phyloP scores from a whole-genome alignment of 2,113 vertebrate genomes.

The Shinisaurus crocodilurus region DNA sequence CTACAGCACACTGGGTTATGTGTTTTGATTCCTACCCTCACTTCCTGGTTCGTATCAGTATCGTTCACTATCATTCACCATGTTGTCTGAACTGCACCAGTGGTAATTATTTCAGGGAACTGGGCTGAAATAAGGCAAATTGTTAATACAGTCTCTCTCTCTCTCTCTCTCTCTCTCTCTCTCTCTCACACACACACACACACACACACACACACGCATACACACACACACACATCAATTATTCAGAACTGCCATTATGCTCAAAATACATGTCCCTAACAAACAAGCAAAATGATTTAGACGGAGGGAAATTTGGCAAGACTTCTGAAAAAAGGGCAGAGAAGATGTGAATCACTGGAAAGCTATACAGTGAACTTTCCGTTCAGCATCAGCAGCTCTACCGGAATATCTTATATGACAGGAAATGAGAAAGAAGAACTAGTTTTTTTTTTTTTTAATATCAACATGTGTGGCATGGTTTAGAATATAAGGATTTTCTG shows the following conservation, averaged over 20 bases:
- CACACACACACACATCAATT: background rate
- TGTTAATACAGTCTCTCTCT: constrained; percentile 19
- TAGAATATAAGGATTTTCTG: background rate
- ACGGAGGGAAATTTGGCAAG: background rate
- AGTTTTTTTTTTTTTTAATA: background rate
- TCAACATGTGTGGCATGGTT: background rate
- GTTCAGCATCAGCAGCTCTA: background rate
- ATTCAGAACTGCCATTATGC: background rate
- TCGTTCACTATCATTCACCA: background rate
- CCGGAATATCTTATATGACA: background rate
- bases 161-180: too few species aligned
- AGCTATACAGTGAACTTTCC: constrained; percentile 31
- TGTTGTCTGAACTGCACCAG: background rate
- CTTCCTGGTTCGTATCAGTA: background rate
- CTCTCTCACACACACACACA: too few species aligned
- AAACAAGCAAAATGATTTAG: background rate
- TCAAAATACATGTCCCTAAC: background rate
- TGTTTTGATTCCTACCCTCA: background rate
- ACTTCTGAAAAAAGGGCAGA: background rate
- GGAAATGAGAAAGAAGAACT: background rate
- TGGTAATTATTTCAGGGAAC: background rate
- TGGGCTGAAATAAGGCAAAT: constrained; percentile 10
- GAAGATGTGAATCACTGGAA: constrained; percentile 30
- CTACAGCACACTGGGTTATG: background rate
- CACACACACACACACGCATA: too few species aligned